Percentiles rank a stretch among this genome's conserved stretches.
phyloP scores from a whole-genome alignment of 2,888 invertebrate species.

The Epistrophe eligans region DNA sequence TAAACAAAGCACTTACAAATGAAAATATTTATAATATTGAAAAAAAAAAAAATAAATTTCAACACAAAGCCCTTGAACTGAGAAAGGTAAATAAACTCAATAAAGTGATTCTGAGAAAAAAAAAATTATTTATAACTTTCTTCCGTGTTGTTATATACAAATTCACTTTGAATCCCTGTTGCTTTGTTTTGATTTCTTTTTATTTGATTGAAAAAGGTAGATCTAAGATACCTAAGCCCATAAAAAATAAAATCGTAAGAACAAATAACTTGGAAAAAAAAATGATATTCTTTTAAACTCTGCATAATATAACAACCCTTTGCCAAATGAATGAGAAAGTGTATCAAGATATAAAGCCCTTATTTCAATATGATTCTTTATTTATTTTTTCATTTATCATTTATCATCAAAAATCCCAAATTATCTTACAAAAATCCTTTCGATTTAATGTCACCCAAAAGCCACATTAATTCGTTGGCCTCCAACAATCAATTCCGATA shows the following conservation, averaged over 20 bases:
- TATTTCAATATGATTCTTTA: not conserved
- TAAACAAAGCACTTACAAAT: too few species aligned
- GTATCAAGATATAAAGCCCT: not conserved
- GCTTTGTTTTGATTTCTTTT: not conserved
- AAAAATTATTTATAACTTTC: not conserved
- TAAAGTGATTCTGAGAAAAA: not conserved
- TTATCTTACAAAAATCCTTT: slow-evolving; percentile 19
- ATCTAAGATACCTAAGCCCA: not conserved
- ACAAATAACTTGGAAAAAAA: not conserved
- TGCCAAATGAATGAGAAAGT: not conserved
- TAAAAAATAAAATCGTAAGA: not conserved
- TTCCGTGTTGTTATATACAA: not conserved
- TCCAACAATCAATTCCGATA: slow-evolving; percentile 44
- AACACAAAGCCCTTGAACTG: not conserved
- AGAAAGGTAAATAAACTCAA: not conserved
- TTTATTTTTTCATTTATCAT: not conserved
- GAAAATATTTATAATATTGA: too few species aligned
- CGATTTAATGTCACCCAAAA: slow-evolving; percentile 52
- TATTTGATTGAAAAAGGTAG: not conserved
- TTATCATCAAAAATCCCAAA: slow-evolving; percentile 7
- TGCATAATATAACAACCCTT: not conserved
- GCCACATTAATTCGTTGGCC: slow-evolving; percentile 52
- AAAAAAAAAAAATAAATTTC: too few species aligned
- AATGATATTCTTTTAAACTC: not conserved
- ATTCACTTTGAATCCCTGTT: not conserved